Percentiles rank a stretch among this genome's conserved stretches.
Conservation (phyloP, 2,888 invertebrate species). For the Elmis aenea region DNA sequence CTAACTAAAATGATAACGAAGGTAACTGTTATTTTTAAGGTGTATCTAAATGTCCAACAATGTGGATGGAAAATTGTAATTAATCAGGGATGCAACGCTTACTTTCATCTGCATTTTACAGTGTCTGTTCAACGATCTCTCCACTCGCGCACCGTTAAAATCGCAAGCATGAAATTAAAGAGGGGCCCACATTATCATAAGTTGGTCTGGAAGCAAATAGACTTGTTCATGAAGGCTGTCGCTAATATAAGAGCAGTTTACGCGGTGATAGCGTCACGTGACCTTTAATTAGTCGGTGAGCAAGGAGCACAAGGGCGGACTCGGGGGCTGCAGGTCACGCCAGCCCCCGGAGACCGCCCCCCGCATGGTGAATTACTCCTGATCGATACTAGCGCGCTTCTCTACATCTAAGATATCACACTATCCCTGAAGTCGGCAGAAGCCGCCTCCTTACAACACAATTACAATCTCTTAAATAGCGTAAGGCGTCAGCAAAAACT, state of each 20-base stretch:
- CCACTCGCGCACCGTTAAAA: too few species aligned
- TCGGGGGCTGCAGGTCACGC: slow-evolving; percentile 42
- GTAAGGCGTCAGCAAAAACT: too few species aligned
- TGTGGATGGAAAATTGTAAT: too few species aligned
- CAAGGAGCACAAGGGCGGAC: slow-evolving; percentile 36
- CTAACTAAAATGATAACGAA: too few species aligned
- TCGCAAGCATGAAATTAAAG: slow-evolving; percentile 15
- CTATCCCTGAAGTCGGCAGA: slow-evolving; percentile 10
- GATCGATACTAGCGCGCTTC: slow-evolving; percentile 34
- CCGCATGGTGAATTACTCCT: slow-evolving; percentile 24
- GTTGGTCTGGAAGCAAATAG: slow-evolving; percentile 22
- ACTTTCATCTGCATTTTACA: too few species aligned
- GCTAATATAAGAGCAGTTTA: slow-evolving; percentile 37
- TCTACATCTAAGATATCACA: slow-evolving; percentile 23
- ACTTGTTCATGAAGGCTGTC: slow-evolving; percentile 30
- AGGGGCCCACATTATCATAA: slow-evolving; percentile 13
- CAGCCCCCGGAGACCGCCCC: slow-evolving; percentile 38
- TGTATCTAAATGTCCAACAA: too few species aligned
- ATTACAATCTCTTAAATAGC: too few species aligned
- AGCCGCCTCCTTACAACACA: neutral
- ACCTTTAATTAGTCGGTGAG: slow-evolving; percentile 42
- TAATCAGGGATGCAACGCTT: too few species aligned
- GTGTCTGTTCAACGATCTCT: too few species aligned
- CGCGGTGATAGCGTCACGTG: slow-evolving; percentile 39
- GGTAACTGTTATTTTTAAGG: too few species aligned